phyloP scores from a whole-genome alignment of 2,113 vertebrate genomes.

The Gasterosteus aculeatus region DNA sequence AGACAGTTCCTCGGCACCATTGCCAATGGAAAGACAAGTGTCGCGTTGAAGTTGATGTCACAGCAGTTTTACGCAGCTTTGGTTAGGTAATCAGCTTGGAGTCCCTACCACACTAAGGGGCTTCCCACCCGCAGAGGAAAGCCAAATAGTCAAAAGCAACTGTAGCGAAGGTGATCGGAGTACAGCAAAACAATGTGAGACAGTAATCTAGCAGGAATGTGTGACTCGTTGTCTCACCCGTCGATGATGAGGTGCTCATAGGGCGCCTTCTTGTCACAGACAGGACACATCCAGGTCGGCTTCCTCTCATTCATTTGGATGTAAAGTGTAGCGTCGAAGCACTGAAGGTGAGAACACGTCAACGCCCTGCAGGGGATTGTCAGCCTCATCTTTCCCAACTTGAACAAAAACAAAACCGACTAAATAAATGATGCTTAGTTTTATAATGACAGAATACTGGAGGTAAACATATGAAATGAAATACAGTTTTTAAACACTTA shows the following conservation, averaged over 20 bases:
- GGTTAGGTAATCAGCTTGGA: no score
- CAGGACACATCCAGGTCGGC: constrained; percentile 97
- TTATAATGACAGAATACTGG: no score
- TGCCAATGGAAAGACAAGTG: no score
- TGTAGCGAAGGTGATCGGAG: no score
- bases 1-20: no score
- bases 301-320: constrained; percentile 99
- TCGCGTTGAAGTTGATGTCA: no score
- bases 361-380: constrained; percentile 92
- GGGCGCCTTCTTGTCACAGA: constrained; percentile 96
- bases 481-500: neutral
- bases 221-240: constrained; percentile 83
- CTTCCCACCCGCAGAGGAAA: neutral
- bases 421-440: neutral
- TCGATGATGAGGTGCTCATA: constrained; percentile 96
- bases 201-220: neutral
- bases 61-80: no score
- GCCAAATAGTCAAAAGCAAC: neutral
- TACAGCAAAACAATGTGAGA: neutral
- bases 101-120: neutral
- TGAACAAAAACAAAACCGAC: constrained; percentile 30
- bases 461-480: neutral
- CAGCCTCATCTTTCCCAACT: constrained; percentile 99
- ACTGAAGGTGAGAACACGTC: constrained; percentile 96
- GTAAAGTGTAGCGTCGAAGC: constrained; percentile 97